Evolutionary conservation across 2,113 vertebrate species (phyloP).

Genomic region (Baryphthengus martii): DNA sequence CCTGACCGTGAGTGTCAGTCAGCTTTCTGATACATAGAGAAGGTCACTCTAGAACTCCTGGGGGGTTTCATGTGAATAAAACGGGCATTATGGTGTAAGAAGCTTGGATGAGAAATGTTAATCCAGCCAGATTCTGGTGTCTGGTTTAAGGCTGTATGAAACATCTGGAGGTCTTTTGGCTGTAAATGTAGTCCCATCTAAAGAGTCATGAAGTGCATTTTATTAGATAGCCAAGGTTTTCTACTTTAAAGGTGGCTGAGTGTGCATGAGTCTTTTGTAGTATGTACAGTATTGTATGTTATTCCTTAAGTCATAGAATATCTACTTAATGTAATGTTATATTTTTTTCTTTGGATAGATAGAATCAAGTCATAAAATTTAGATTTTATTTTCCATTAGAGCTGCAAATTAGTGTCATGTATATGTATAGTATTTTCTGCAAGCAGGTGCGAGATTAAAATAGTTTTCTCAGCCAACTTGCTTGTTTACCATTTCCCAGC

Average conservation of each 20-base stretch:
- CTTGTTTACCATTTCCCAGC: neutral
- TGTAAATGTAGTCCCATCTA: neutral
- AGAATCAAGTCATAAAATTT: neutral
- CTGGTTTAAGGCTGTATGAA: neutral
- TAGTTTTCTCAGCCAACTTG: neutral
- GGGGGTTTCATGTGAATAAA: neutral
- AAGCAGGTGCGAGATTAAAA: neutral
- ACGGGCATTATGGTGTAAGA: neutral
- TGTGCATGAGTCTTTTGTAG: neutral
- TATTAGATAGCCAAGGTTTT: neutral
- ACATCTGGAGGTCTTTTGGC: neutral
- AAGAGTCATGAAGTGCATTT: neutral
- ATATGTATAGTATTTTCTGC: neutral
- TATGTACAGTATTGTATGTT: neutral
- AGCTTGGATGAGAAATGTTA: neutral
- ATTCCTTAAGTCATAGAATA: neutral
- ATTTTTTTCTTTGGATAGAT: neutral
- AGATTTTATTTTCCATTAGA: conserved; percentile 14
- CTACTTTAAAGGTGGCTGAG: neutral
- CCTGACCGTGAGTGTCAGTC: neutral
- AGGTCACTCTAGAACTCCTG: neutral
- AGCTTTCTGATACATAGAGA: neutral
- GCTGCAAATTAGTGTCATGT: neutral
- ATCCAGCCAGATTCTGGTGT: neutral
- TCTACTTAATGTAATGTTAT: neutral